Evolutionary conservation across 2,888 invertebrate genomes (phyloP).

Genomic region (Chaetogeoica ovagalla): DNA sequence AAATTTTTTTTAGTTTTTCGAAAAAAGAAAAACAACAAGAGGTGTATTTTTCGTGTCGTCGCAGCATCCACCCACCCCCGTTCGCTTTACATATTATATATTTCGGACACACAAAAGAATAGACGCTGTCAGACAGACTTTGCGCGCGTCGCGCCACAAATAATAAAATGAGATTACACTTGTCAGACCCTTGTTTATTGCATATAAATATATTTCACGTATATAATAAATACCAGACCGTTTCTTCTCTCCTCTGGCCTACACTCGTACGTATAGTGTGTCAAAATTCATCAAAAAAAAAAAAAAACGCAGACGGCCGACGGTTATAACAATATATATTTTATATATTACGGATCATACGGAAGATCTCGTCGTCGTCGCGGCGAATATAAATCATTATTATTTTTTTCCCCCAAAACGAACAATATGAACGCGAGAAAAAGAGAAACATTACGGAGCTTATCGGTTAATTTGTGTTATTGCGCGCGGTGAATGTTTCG

Average conservation of each 20-base stretch:
- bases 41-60: neutral
- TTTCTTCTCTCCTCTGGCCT: neutral
- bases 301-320: no score
- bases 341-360: no score
- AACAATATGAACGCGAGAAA: no score
- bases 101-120: conserved; percentile 11
- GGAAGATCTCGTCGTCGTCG: no score
- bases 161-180: conserved; percentile 51
- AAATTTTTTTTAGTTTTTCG: no score
- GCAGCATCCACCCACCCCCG: neutral
- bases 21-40: neutral
- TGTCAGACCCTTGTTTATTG: conserved; percentile 48
- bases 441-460: no score
- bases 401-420: no score
- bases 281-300: no score
- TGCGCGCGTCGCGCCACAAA: conserved; percentile 19
- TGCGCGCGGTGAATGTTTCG: no score
- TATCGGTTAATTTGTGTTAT: no score
- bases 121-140: conserved; percentile 27
- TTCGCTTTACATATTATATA: neutral
- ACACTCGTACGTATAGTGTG: neutral
- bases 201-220: neutral
- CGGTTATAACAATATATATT: no score
- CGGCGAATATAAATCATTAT: no score
- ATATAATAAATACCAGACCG: conserved; percentile 20